These are phyloP conservation scores for Agonum fuliginosum DNA, from an alignment of 2,888 invertebrate genomes.

Conservation along the genomic window DNA sequence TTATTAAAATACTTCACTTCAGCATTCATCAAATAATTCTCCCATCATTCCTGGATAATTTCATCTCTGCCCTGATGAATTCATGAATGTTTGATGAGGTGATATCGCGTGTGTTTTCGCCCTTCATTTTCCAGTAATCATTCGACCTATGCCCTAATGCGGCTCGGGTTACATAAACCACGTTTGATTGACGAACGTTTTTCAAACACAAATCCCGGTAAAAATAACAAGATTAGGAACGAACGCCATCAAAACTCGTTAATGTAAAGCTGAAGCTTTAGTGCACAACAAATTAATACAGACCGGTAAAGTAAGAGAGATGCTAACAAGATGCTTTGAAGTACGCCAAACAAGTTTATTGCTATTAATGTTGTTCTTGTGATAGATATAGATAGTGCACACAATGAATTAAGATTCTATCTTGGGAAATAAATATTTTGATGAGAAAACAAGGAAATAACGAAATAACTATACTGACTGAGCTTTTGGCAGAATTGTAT, in stretches of 20 bases:
- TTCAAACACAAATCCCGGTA: background rate
- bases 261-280: background rate
- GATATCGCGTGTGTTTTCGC: slow-evolving; percentile 1
- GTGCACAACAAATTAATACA: background rate
- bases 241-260: background rate
- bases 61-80: background rate
- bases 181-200: background rate
- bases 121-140: slow-evolving; percentile 27
- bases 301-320: no score
- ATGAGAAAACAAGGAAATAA: no score
- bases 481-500: no score
- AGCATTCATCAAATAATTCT: background rate
- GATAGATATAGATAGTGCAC: no score
- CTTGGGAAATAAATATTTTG: no score
- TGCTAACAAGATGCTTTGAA: no score
- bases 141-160: background rate
- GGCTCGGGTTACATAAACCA: background rate
- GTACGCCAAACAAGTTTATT: no score
- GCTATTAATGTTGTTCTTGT: no score
- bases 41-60: background rate
- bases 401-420: no score
- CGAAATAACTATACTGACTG: no score
- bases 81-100: slow-evolving; percentile 20
- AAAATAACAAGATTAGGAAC: slow-evolving; percentile 2
- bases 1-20: no score